A percentile compares a stretch with the other conserved stretches of the same genome.
Conservation (phyloP, 2,113 vertebrate genomes). For the Clarias magur region DNA sequence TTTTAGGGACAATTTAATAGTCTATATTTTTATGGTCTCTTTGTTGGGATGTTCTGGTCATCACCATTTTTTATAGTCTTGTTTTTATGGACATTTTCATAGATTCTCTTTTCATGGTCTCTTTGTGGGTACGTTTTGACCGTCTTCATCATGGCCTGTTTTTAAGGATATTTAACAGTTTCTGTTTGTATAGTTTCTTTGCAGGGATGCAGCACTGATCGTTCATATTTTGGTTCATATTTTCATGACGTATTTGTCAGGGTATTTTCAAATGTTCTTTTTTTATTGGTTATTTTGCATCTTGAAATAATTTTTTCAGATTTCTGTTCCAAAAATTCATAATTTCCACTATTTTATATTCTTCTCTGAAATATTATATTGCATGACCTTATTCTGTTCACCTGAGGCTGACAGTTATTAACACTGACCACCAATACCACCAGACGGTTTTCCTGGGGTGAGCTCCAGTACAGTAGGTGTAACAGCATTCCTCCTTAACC, state of each 20-base stretch:
- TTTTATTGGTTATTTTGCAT: not conserved
- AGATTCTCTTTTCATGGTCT: not conserved
- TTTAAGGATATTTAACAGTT: not conserved
- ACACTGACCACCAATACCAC: not conserved
- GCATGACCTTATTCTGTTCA: not conserved
- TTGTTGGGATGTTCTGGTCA: not conserved
- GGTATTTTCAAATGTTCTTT: not conserved
- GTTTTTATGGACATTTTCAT: not conserved
- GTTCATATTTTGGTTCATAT: not conserved
- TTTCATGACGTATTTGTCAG: not conserved
- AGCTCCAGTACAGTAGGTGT: not conserved
- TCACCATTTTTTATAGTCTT: not conserved
- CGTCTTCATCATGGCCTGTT: not conserved
- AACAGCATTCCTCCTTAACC: conserved; percentile 11
- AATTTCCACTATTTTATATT: not conserved
- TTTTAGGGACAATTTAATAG: not conserved
- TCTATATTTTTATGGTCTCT: not conserved
- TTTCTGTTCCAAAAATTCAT: too few species aligned
- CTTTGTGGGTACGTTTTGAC: not conserved
- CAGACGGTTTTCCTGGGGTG: not conserved
- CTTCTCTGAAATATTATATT: not conserved
- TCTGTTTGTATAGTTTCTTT: not conserved
- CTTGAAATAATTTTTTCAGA: not conserved
- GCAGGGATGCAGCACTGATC: not conserved
- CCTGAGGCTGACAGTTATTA: not conserved